Percentiles rank a stretch among this genome's conserved stretches.
These are phyloP conservation scores for Nomada hirtipes DNA, from an alignment of 2,888 invertebrate genomes.

Conservation along the genomic window DNA sequence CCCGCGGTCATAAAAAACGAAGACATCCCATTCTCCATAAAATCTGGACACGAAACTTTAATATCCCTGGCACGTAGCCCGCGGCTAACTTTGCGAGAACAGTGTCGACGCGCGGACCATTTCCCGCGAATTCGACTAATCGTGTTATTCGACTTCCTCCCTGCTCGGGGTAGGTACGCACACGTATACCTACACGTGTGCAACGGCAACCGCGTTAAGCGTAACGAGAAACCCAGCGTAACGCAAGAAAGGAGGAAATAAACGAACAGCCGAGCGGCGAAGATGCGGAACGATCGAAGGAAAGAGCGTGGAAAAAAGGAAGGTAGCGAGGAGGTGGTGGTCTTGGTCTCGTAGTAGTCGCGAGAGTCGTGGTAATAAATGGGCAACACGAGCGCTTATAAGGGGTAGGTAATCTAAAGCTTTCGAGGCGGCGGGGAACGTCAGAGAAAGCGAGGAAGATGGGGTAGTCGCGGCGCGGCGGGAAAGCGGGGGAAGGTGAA, in stretches of 20 bases:
- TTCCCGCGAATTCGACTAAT: constrained; percentile 64
- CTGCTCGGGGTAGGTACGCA: background rate
- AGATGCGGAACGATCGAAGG: constrained; percentile 13
- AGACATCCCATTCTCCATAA: background rate
- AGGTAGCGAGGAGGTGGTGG: constrained; percentile 56
- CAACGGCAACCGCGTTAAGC: constrained; percentile 46
- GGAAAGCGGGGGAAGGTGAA: constrained; percentile 47
- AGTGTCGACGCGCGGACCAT: constrained; percentile 17
- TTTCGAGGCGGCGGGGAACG: constrained; percentile 76
- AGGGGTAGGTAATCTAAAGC: constrained; percentile 84
- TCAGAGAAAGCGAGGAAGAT: constrained; percentile 54
- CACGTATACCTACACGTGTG: background rate
- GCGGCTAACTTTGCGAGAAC: constrained; percentile 2
- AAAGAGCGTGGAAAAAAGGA: constrained; percentile 48
- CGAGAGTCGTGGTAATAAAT: constrained; percentile 82
- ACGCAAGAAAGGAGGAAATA: constrained; percentile 40
- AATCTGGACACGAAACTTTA: constrained; percentile 25
- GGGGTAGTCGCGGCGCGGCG: constrained; percentile 52
- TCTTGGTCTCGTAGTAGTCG: constrained; percentile 76
- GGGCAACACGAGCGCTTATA: constrained; percentile 84
- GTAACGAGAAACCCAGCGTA: constrained; percentile 54
- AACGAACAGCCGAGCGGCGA: constrained; percentile 41
- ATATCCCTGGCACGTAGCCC: constrained; percentile 32
- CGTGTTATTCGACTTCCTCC: constrained; percentile 58
- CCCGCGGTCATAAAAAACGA: background rate